A percentile compares a stretch with the other conserved stretches of the same genome.
Evolutionary conservation across 1,140 invertebrate genomes (phyloP).

Genomic region (Conus ventricosus): DNA sequence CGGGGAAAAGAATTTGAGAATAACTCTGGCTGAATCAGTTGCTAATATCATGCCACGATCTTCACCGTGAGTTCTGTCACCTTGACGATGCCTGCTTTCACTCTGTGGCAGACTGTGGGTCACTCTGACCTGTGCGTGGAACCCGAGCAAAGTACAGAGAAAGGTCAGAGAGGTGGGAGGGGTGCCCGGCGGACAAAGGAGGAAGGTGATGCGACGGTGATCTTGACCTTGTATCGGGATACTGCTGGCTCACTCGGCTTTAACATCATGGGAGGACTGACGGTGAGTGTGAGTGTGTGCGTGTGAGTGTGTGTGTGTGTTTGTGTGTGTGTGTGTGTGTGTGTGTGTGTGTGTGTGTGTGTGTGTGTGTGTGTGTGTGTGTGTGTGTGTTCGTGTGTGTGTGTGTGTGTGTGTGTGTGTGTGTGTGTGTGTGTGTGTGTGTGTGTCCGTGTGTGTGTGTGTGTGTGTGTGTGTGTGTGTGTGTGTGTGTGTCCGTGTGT

Average conservation of each 20-base stretch:
- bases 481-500: background rate
- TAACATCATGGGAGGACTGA: slow-evolving; percentile 57
- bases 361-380: background rate
- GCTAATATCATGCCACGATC: too few species aligned
- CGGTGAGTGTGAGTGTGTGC: slow-evolving; percentile 35
- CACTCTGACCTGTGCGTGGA: background rate
- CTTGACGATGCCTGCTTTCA: too few species aligned
- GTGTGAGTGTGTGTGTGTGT: background rate
- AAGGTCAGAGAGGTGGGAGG: background rate
- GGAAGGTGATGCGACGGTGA: slow-evolving; percentile 3
- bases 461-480: background rate
- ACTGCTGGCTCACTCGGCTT: slow-evolving; percentile 47
- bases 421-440: background rate
- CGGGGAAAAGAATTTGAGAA: too few species aligned
- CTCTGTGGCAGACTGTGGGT: background rate
- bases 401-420: background rate
- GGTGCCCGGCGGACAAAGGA: background rate
- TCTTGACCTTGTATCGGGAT: slow-evolving; percentile 28
- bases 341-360: slow-evolving; percentile 5
- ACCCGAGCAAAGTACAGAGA: background rate
- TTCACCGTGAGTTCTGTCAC: too few species aligned
- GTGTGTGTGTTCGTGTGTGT: background rate
- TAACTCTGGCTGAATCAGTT: too few species aligned
- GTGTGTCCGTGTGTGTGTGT: slow-evolving; percentile 3
- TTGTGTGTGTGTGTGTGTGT: background rate